Evolutionary conservation across 2,888 invertebrate species (phyloP), one percentile per base, ranked within the genome.

Genomic region (Deilephila porcellus): DNA sequence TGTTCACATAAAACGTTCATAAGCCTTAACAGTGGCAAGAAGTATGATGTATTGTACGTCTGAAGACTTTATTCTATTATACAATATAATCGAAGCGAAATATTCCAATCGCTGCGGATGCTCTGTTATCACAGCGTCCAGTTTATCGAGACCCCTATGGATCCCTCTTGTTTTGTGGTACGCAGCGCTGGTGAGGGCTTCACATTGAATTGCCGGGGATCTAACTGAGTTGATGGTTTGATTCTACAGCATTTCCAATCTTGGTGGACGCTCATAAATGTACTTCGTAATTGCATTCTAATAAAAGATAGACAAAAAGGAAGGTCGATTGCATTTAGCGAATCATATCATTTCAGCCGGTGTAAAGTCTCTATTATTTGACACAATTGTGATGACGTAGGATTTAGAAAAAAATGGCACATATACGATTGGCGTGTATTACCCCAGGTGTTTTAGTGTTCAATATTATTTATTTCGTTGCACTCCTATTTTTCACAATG

Each of bases 161-260:
- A 64, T 45, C 37, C 45, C 64, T 64, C 8, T 20, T 64, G 64
- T 37, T 64, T 64, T 45, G 45, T 64, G 52, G 25, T 52, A 67
- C 17, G 17, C 52, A 0, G 67, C 17, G 52, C 67, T 45, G 37
- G 6, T 25, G 4, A 17, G 19, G 25, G 52, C 67, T 52, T 67
- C 45, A 52, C 17, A 67, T 52, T 52, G 52, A 67, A 52, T 67
- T 67, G 64, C 45, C 64, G 25, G 45, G 45, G 64, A 75, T 75
- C 79, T 80, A 76, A 72, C 76, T 81, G 76, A 77, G 76, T 77
- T 76, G 77, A 74, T 76, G 74, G 80, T 78, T 76, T 77, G 79
- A 79, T 78, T 80, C 78, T 79, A 83, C 78, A 83, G 78, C 76
- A 82, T 81, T 82, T 82, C 71, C 78, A 81, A 80, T 82, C 78